phyloP scores from a whole-genome alignment of 2,113 vertebrate genomes.

The Brachyhypopomus gauderio region DNA sequence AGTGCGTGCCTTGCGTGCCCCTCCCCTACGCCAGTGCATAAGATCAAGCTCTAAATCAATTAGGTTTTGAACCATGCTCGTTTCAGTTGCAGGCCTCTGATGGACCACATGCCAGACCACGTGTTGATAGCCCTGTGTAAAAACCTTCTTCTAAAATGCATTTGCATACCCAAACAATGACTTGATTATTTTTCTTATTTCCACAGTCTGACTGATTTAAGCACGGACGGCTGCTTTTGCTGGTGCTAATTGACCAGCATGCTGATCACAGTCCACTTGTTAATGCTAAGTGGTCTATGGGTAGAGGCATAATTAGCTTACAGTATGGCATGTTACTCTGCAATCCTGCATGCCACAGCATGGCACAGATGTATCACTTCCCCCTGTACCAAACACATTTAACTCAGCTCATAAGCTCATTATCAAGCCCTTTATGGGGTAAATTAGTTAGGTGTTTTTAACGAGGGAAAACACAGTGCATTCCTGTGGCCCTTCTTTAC shows the following conservation, averaged over 20 bases:
- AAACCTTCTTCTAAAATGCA: neutral
- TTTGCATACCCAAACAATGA: neutral
- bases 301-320: conserved; percentile 2
- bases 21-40: too few relatives aligned
- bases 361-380: neutral
- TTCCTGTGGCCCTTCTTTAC: neutral
- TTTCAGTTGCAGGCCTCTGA: too few relatives aligned
- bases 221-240: neutral
- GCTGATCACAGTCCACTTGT: neutral
- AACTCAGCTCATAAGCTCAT: neutral
- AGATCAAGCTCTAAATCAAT: too few relatives aligned
- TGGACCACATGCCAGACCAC: too few relatives aligned
- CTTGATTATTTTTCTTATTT: conserved; percentile 1
- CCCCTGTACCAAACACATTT: neutral
- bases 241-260: neutral
- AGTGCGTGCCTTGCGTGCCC: too few relatives aligned
- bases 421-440: conserved; percentile 5
- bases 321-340: neutral
- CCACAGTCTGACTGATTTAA: conserved; percentile 1
- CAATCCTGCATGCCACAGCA: neutral
- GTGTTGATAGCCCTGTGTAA: too few relatives aligned
- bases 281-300: neutral
- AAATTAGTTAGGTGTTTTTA: conserved; percentile 6
- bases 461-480: neutral
- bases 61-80: too few relatives aligned